These are phyloP conservation scores for Rhodeus uyekii DNA, from an alignment of 2,797 vertebrate species.

Conservation along the genomic window DNA sequence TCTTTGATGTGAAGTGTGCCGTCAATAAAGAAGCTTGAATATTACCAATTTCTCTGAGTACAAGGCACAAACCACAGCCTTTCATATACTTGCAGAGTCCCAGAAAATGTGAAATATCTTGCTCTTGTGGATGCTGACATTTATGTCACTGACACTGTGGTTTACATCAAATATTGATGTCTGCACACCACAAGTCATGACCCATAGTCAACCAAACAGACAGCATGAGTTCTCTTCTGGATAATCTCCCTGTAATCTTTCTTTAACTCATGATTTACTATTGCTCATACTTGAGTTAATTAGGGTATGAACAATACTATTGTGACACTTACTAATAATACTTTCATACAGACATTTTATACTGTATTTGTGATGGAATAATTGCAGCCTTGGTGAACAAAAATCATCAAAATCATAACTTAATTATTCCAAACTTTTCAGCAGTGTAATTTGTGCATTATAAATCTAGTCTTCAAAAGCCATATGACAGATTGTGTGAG, in stretches of 20 bases:
- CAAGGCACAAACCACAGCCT: neutral
- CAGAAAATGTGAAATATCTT: conserved; percentile 11
- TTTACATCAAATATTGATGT: conserved; percentile 41
- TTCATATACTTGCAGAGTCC: neutral
- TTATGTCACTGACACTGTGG: conserved; percentile 30
- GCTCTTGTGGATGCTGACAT: conserved; percentile 13
- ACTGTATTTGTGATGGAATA: no score
- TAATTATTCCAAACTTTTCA: no score
- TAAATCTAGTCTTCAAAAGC: no score
- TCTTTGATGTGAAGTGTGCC: conserved; percentile 47
- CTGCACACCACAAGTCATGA: conserved; percentile 19
- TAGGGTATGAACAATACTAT: neutral
- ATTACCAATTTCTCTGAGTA: conserved; percentile 35
- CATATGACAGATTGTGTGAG: no score
- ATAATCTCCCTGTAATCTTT: neutral
- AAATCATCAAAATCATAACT: no score
- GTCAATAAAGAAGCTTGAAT: conserved; percentile 27
- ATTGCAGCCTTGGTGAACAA: no score
- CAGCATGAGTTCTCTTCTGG: neutral
- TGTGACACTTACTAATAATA: neutral
- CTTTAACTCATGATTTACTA: neutral
- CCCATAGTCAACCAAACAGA: neutral
- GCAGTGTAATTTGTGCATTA: no score
- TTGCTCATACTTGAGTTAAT: neutral
- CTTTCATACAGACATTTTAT: no score